Percentiles rank a stretch among this genome's conserved stretches.
Evolutionary conservation across 2,113 vertebrate species (phyloP).

Genomic region (Lepidothrix coronata): DNA sequence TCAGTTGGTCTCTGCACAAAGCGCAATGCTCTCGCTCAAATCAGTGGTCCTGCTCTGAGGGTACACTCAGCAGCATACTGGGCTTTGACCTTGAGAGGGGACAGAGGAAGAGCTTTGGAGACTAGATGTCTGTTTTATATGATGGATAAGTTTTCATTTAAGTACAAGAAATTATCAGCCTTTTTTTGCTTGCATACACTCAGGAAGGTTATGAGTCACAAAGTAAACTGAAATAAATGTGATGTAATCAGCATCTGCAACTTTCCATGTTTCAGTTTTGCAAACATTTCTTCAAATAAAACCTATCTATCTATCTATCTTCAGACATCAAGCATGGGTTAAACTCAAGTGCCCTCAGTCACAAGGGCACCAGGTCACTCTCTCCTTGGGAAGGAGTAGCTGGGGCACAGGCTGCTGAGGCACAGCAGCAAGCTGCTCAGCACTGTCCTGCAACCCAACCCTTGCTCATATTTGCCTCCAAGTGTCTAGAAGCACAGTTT

Average conservation of each 20-base stretch:
- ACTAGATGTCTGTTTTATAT: not conserved
- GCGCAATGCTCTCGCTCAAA: rapidly evolving
- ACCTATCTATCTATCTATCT: not conserved
- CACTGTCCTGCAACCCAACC: no score
- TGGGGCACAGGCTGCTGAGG: not conserved
- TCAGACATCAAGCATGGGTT: not conserved
- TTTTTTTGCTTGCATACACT: not conserved
- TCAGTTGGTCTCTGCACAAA: not conserved
- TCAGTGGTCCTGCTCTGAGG: not conserved
- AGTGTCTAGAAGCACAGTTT: not conserved
- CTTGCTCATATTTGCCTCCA: not conserved
- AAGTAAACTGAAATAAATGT: constrained; percentile 20
- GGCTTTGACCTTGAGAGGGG: not conserved
- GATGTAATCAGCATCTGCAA: not conserved
- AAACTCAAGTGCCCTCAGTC: not conserved
- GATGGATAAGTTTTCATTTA: not conserved
- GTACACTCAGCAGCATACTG: not conserved
- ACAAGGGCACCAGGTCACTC: not conserved
- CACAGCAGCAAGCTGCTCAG: not conserved
- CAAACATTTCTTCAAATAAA: not conserved
- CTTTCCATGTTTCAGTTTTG: not conserved
- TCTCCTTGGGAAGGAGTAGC: not conserved
- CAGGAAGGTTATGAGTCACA: constrained; percentile 7
- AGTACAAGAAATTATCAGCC: not conserved
- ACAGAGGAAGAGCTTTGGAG: not conserved